These are phyloP conservation scores for Cyanistes caeruleus DNA, from an alignment of 2,113 vertebrate genomes.

Conservation along the genomic window DNA sequence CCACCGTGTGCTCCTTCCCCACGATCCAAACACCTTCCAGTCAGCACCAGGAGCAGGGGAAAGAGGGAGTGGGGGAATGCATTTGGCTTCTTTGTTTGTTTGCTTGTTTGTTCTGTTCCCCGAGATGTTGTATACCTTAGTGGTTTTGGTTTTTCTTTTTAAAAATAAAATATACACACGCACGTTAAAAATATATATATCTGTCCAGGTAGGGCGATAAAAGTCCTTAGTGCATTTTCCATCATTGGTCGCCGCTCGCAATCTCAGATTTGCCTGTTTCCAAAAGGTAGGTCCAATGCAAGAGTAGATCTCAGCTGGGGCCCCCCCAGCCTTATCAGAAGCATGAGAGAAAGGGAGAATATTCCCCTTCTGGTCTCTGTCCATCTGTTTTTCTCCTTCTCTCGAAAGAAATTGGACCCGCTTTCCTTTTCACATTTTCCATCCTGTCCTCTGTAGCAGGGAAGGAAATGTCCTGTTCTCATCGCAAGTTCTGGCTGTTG, in stretches of 20 bases:
- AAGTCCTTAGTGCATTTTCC: constrained; percentile 72
- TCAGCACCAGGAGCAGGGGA: constrained; percentile 62
- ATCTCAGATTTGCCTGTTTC: not conserved
- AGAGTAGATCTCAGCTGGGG: not conserved
- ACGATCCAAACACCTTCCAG: constrained; percentile 31
- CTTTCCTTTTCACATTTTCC: constrained; percentile 52
- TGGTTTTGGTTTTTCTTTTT: constrained; percentile 66
- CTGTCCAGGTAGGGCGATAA: constrained; percentile 11
- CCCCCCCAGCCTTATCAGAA: constrained; percentile 4
- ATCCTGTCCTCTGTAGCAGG: constrained; percentile 1
- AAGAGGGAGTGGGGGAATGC: constrained; percentile 22
- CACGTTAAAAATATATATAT: constrained; percentile 56
- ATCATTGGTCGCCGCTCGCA: not conserved
- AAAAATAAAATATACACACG: constrained; percentile 64
- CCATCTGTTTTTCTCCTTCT: not conserved
- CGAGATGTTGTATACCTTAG: constrained; percentile 57
- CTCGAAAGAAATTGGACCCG: not conserved
- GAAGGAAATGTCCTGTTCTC: constrained; percentile 22
- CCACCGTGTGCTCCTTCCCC: not conserved
- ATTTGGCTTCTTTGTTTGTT: constrained; percentile 56
- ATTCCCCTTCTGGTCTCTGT: not conserved
- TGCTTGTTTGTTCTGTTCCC: constrained; percentile 53
- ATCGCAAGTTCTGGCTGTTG: not conserved
- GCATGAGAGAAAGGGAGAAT: not conserved
- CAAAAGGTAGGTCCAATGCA: constrained; percentile 13